Conservation (phyloP, 2,113 vertebrate species). For the Oxygymnocypris stewartii region DNA sequence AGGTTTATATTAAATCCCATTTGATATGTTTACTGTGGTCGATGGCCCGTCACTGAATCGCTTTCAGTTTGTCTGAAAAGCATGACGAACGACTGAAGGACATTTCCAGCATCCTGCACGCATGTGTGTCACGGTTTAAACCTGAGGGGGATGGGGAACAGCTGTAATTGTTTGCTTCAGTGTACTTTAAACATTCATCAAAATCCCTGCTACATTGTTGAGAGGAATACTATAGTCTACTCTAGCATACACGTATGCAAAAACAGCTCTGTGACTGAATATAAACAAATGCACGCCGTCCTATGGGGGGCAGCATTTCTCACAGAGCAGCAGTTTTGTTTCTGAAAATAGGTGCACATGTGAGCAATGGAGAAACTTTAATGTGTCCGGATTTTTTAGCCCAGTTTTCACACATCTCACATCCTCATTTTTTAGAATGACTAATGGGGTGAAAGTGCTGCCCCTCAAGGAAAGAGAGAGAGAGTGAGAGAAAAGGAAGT, state of each 20-base stretch:
- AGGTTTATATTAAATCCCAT: slow-evolving; percentile 37
- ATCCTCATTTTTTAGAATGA: slow-evolving; percentile 45
- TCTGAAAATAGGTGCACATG: slow-evolving; percentile 1
- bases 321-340: not conserved
- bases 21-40: slow-evolving; percentile 51
- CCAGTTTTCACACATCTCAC: slow-evolving; percentile 40
- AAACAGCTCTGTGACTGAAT: not conserved
- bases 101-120: slow-evolving; percentile 35
- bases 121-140: slow-evolving; percentile 40
- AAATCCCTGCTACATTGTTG: not conserved
- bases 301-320: slow-evolving; percentile 29
- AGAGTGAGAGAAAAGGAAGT: slow-evolving; percentile 25
- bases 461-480: slow-evolving; percentile 30
- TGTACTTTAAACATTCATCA: slow-evolving; percentile 10
- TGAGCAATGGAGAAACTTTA: not conserved
- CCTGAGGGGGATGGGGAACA: not conserved
- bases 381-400: slow-evolving; percentile 38
- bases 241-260: not conserved
- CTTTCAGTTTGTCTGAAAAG: slow-evolving; percentile 50
- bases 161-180: not conserved
- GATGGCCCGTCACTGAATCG: slow-evolving; percentile 25
- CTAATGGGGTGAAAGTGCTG: slow-evolving; percentile 35
- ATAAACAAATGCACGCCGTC: not conserved
- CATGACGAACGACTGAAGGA: slow-evolving; percentile 49
- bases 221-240: not conserved